Evolutionary conservation across 2,797 vertebrate genomes (phyloP).

Genomic region (Fratercula arctica): DNA sequence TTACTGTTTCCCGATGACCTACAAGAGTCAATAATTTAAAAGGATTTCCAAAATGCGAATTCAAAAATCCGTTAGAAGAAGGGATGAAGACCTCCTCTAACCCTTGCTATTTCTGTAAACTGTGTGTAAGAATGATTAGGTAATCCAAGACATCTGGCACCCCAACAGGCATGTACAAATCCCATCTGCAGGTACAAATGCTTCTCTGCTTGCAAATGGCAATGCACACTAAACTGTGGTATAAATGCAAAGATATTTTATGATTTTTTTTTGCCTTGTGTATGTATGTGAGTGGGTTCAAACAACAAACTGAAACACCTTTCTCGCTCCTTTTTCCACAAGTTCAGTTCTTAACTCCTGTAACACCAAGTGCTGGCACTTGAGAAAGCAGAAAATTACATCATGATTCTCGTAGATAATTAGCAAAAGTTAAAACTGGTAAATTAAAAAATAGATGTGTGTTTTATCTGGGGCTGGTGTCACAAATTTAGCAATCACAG

Average conservation of each 20-base stretch:
- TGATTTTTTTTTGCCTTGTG: background rate
- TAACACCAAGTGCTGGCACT: background rate
- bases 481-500: background rate
- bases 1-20: background rate
- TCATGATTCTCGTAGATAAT: background rate
- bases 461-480: background rate
- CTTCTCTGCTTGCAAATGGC: background rate
- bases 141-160: background rate
- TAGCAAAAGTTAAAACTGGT: background rate
- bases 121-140: background rate
- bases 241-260: background rate
- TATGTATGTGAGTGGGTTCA: background rate
- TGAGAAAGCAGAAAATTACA: background rate
- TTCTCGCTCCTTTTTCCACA: background rate
- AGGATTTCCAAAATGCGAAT: background rate
- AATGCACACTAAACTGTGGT: background rate
- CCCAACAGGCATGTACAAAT: background rate
- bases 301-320: background rate
- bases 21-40: background rate
- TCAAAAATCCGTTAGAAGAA: background rate
- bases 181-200: background rate
- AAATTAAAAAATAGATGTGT: background rate
- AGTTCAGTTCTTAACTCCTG: background rate
- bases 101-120: background rate
- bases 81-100: background rate